Percentiles rank a stretch among this genome's conserved stretches.
Evolutionary conservation across 2,113 vertebrate genomes (phyloP).

Genomic region (Pithys albifrons): DNA sequence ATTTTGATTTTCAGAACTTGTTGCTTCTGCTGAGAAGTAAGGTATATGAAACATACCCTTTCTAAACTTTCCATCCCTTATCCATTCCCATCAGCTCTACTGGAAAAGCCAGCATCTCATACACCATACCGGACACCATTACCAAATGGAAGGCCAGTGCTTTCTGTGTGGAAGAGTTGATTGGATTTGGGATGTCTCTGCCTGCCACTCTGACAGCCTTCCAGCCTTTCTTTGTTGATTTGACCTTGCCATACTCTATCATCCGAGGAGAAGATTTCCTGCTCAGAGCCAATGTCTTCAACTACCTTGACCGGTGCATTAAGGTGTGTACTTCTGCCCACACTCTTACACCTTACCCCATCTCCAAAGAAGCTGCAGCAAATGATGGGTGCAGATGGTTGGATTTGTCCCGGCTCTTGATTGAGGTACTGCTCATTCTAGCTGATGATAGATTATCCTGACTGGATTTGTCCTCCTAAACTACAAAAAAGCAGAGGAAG

Average conservation of each 20-base stretch:
- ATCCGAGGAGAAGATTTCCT: constrained; percentile 80
- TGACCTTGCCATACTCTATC: constrained; percentile 82
- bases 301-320: constrained; percentile 42
- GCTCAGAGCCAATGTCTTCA: constrained; percentile 81
- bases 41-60: neutral
- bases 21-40: neutral
- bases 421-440: neutral
- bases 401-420: neutral
- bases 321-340: constrained; percentile 33
- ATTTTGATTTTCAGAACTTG: neutral
- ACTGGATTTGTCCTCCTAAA: neutral
- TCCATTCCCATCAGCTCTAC: constrained; percentile 15
- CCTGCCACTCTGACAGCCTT: constrained; percentile 70
- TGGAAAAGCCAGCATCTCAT: constrained; percentile 42
- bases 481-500: neutral
- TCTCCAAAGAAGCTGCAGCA: neutral
- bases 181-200: constrained; percentile 81
- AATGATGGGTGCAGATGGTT: neutral
- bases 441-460: neutral
- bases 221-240: constrained; percentile 85
- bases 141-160: constrained; percentile 83
- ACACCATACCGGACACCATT: constrained; percentile 82
- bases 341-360: neutral
- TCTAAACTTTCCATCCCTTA: neutral
- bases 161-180: constrained; percentile 78